Evolutionary conservation across 2,797 vertebrate species (phyloP).

Genomic region (Australoheros facetus): DNA sequence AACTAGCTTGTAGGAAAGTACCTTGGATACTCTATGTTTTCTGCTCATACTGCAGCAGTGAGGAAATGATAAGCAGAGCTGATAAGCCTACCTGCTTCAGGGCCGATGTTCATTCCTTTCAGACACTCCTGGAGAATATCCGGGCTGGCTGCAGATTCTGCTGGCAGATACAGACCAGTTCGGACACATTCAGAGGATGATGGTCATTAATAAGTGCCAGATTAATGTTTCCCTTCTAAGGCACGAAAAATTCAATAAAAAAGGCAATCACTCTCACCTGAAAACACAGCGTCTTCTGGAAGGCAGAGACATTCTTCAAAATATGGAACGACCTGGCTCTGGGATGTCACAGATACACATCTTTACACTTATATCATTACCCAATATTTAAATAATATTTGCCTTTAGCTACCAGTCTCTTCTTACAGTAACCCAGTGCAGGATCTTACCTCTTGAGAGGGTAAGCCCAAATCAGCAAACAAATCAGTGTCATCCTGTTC

Average conservation of each 20-base stretch:
- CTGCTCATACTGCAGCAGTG: constrained; percentile 34
- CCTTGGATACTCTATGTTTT: constrained; percentile 23
- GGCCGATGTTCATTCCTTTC: constrained; percentile 64
- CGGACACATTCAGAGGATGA: not conserved
- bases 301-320: constrained; percentile 6
- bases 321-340: constrained; percentile 29
- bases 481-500: constrained; percentile 33
- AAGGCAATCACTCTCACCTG: constrained; percentile 36
- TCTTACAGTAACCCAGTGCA: not conserved
- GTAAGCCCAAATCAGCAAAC: not conserved
- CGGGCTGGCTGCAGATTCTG: constrained; percentile 18
- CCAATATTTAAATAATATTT: not conserved
- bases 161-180: not conserved
- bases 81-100: constrained; percentile 60
- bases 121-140: constrained; percentile 74
- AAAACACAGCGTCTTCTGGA: not conserved
- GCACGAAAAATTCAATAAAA: not conserved
- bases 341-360: constrained; percentile 27
- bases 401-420: not conserved
- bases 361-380: not conserved
- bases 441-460: constrained; percentile 54
- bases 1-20: constrained; percentile 43
- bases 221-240: not conserved
- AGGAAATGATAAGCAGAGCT: constrained; percentile 3
- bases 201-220: not conserved